Evolutionary conservation across 2,797 vertebrate species (phyloP), one percentile per base, ranked within the genome.

Genomic region (Lagodon rhomboides): DNA sequence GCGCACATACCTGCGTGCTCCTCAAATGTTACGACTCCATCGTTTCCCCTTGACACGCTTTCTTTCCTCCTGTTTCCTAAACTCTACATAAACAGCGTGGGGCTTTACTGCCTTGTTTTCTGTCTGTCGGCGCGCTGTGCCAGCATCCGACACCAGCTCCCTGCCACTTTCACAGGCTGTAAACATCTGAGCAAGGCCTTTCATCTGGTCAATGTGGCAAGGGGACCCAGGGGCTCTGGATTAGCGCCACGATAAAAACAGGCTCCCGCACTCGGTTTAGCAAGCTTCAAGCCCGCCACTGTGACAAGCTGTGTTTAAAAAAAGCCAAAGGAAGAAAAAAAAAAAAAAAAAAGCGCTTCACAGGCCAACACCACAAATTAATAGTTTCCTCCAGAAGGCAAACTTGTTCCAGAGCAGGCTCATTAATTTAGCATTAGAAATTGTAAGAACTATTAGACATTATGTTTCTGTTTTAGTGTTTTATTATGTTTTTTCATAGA

Each of bases 141-240:
- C 92, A 88, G 89, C 91, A 93, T 95, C 94, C 86, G 79, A 91
- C 90, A 90, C 88, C 80, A 92, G 91, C 91, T 92, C 94, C 92
- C 93, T 89, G 89, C 94, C 92, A 95, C 93, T 95, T 95, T 95
- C 94, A 95, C 93, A 94, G 95, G 94, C 93, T 91, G 90, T 95
- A 95, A 96, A 96, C 91, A 93, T 95, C 91, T 94, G 94, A 91
- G 85, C 87, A 80, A 91, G 93, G 89, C 92, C 95, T 95, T 96
- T 96, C 94, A 95, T 96, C 95, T 95, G 95, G 92, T 94, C 86
- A 92, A 87, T 93, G 93, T 90, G 93, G 89, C 90, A 90, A 90
- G 78, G 91, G 91, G 92, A 93, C 93, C 93, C 91, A 92, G 93
- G 93, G 93, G 93, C 92, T 88, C 92, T 90, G 92, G 92, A 94